Conservation (phyloP, 2,797 vertebrate genomes). For the Peromyscus aztecus region DNA sequence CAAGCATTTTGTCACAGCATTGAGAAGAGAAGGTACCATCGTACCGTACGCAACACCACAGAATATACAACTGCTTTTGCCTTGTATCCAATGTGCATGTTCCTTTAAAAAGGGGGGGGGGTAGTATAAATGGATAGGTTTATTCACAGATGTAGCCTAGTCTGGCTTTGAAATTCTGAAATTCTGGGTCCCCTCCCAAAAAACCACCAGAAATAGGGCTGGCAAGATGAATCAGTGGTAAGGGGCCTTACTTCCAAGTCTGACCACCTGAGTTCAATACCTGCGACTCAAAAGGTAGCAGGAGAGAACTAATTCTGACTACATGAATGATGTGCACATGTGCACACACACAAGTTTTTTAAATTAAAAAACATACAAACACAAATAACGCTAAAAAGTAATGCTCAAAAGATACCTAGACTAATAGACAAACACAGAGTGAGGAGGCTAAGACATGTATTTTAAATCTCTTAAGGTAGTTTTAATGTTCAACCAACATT, state of each 20-base stretch:
- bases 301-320: not conserved
- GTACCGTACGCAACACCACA: no score
- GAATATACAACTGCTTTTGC: not conserved
- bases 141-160: not conserved
- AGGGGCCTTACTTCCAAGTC: not conserved
- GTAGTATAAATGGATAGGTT: not conserved
- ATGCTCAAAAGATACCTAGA: not conserved
- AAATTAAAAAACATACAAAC: not conserved
- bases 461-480: not conserved
- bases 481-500: not conserved
- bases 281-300: not conserved
- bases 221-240: not conserved
- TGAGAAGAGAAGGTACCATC: not conserved
- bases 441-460: not conserved
- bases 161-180: not conserved
- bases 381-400: not conserved
- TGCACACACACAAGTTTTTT: not conserved
- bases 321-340: not conserved
- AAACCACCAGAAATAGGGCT: not conserved
- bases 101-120: not conserved
- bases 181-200: not conserved
- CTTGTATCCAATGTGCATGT: not conserved
- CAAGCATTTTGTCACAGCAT: not conserved
- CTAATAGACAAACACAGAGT: not conserved
- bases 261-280: not conserved